phyloP scores from a whole-genome alignment of 2,888 invertebrate species.

The Petrophora chlorosata region DNA sequence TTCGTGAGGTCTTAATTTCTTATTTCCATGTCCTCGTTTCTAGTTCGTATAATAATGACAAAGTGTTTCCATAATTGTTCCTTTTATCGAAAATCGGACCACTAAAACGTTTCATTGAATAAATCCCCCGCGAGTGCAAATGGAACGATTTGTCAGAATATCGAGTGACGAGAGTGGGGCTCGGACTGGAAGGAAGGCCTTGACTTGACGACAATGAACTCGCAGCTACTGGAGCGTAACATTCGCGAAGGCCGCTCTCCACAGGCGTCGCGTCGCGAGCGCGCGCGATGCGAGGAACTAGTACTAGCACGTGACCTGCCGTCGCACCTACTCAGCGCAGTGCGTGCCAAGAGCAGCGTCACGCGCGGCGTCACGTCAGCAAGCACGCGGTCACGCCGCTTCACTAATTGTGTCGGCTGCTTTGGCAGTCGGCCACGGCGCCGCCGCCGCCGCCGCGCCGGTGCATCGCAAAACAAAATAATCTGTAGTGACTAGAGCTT shows the following conservation, averaged over 20 bases:
- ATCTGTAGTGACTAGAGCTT: background rate
- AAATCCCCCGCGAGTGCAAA: background rate
- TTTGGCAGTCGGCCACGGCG: background rate
- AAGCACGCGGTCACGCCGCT: background rate
- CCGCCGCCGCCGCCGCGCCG: too few relatives aligned
- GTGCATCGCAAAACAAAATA: background rate
- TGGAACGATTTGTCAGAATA: background rate
- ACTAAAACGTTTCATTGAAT: conserved; percentile 2
- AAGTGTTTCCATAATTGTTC: too few relatives aligned
- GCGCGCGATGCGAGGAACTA: too few relatives aligned
- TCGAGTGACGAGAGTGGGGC: background rate
- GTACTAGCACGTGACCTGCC: too few relatives aligned
- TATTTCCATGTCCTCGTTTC: too few relatives aligned
- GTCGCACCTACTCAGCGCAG: too few relatives aligned
- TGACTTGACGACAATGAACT: background rate
- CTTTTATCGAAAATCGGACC: too few relatives aligned
- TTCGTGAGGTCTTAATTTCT: too few relatives aligned
- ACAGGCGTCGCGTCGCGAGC: too few relatives aligned
- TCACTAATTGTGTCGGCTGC: background rate
- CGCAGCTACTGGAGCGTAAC: background rate
- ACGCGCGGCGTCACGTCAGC: background rate
- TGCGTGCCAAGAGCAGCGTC: background rate
- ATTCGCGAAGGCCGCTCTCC: too few relatives aligned
- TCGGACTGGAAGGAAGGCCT: background rate
- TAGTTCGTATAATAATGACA: too few relatives aligned